A percentile compares a stretch with the other conserved stretches of the same genome.
These are phyloP conservation scores for Heliconius hewitsoni DNA, from an alignment of 1,140 invertebrate species.

Conservation along the genomic window DNA sequence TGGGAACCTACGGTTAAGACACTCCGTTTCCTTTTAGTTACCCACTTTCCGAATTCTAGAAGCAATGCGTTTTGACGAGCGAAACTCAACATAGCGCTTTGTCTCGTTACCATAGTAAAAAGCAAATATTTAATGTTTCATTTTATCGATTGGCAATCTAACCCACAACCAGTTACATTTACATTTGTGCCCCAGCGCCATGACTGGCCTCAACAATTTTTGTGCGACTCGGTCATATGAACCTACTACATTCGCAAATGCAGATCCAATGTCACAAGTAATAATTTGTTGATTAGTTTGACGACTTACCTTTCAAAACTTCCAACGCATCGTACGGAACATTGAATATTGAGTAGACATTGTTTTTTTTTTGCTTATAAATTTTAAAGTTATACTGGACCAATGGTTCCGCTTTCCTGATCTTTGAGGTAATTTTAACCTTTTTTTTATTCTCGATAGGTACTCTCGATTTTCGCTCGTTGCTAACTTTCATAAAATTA, in stretches of 20 bases:
- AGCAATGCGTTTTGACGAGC: no score
- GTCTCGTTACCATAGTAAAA: no score
- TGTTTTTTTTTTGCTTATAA: constrained; percentile 28
- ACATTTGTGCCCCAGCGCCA: no score
- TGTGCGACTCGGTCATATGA: constrained; percentile 32
- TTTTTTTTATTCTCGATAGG: constrained; percentile 23
- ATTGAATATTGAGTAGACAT: constrained; percentile 28
- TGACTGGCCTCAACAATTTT: constrained; percentile 23
- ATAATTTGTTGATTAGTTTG: constrained; percentile 25
- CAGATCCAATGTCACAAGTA: constrained; percentile 24
- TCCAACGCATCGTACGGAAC: constrained; percentile 31
- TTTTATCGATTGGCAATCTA: no score
- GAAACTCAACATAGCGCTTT: no score
- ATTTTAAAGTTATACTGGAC: constrained; percentile 32
- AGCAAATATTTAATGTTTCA: no score
- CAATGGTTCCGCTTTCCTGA: constrained; percentile 61
- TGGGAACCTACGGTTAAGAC: no score
- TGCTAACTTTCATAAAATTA: constrained; percentile 24
- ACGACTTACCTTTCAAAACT: constrained; percentile 24
- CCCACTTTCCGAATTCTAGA: no score
- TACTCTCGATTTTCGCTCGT: constrained; percentile 28
- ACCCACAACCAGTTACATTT: no score
- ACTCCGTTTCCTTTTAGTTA: no score
- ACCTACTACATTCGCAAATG: constrained; percentile 24
- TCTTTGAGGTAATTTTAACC: constrained; percentile 39